Evolutionary conservation across 2,797 vertebrate species (phyloP), one percentile per base, ranked within the genome.

Genomic region (Sebastes ruberrimus): DNA sequence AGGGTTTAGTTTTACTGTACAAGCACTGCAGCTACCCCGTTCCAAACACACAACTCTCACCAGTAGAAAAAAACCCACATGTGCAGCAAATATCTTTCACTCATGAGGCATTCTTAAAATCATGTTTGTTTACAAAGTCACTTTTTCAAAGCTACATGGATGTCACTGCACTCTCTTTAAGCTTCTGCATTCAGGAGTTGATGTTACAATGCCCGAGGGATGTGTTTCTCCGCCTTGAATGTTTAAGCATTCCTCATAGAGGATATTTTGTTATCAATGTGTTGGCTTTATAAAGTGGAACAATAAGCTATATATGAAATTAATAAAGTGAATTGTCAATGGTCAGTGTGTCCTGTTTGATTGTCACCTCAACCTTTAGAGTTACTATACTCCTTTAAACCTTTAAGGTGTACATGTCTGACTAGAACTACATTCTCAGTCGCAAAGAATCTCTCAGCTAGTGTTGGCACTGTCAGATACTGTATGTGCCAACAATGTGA

Each of bases 281-380:
- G 80, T 83, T 81, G 73, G 81, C 30, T 91, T 83, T 86, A 46
- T 86, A 74, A 82, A 92, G 28, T 68, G 66, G 71, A 72, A 62
- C 33, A 94, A 96, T 96, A 96, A 96, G 95, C 95, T 96, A 94
- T 85, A 88, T 91, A 69, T 91, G 76, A 90, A 93, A 87, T 93
- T 2, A 95, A 94, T 94, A 95, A 95, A 95, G 76, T 86, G 62
- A 89, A 79, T 69, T 78, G 71, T 87, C 68, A 83, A 80, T 55
- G 25, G 7, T 79, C 11, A 66, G 2, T 10, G 56, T 86, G 76
- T 84, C 66, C 5, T 1, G 25, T 71, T 75, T 85, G 4, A 30
- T 73, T 76, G 10, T 70, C 14, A n/a, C 33, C 88, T 61, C 33
- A 10, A 5, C 16, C 7, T 64, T 16, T 46, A 16, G 23, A 33